Evolutionary conservation across 2,113 vertebrate genomes (phyloP).

Genomic region (Felis chaus): DNA sequence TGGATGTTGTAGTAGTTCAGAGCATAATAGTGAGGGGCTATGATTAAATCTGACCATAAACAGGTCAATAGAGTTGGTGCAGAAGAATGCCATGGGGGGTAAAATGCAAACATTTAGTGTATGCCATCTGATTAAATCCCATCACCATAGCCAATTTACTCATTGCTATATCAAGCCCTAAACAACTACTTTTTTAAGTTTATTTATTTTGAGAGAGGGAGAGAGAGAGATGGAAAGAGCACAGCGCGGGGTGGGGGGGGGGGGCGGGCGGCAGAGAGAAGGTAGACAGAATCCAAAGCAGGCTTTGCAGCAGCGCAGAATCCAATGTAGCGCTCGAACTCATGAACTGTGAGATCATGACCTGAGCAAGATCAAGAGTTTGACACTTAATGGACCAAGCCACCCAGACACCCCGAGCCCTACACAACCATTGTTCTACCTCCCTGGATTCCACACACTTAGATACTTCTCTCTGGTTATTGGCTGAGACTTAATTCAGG

Average conservation of each 20-base stretch:
- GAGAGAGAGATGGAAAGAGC: no score
- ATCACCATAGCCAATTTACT: neutral
- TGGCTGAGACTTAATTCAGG: neutral
- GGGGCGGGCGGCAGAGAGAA: no score
- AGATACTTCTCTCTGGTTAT: neutral
- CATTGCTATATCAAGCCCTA: neutral
- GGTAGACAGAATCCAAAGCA: no score
- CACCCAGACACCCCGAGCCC: neutral
- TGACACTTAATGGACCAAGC: no score
- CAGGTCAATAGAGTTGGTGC: neutral
- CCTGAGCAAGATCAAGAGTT: no score
- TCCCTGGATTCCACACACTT: neutral
- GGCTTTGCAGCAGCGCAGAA: no score
- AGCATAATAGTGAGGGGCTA: neutral
- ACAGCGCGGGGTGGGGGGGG: no score
- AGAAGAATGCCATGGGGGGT: fast-evolving
- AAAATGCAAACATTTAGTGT: neutral
- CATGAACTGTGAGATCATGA: no score
- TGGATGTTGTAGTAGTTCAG: neutral
- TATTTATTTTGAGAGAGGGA: no score
- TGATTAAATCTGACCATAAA: neutral
- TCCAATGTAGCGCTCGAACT: no score
- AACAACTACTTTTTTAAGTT: neutral
- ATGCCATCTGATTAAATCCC: neutral
- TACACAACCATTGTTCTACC: neutral